phyloP scores from a whole-genome alignment of 35 echinoderm and acorn worm species.

The Holothuria glaberrima region DNA sequence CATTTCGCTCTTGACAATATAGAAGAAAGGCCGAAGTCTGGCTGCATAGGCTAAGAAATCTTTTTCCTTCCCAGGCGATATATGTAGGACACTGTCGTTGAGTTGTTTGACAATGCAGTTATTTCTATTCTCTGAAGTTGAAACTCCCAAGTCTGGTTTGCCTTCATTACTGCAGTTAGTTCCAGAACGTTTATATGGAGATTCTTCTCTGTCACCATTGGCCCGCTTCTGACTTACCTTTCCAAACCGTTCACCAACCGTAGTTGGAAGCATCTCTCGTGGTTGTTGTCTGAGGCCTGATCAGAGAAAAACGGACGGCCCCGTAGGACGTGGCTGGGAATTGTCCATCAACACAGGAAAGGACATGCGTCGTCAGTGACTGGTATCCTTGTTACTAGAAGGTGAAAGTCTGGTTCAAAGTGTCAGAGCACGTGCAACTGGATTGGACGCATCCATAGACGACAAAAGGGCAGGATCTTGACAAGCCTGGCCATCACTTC shows the following conservation, averaged over 20 bases:
- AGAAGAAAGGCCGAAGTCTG: not conserved
- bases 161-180: not conserved
- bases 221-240: not conserved
- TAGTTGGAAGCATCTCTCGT: not conserved
- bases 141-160: not conserved
- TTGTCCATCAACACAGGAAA: not conserved
- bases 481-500: not conserved
- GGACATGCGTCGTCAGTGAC: not conserved
- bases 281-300: not conserved
- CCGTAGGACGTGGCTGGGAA: not conserved
- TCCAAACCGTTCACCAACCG: not conserved
- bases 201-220: not conserved
- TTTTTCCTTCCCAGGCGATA: not conserved
- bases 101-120: not conserved
- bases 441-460: not conserved
- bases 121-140: not conserved
- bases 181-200: constrained; percentile 8
- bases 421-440: not conserved
- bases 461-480: not conserved
- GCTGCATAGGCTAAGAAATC: not conserved
- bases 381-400: not conserved
- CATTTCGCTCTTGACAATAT: not conserved
- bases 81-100: constrained; percentile 22
- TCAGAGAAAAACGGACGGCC: not conserved
- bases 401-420: not conserved